phyloP scores from a whole-genome alignment of 2,888 invertebrate species.

The Stenodera caucasica region DNA sequence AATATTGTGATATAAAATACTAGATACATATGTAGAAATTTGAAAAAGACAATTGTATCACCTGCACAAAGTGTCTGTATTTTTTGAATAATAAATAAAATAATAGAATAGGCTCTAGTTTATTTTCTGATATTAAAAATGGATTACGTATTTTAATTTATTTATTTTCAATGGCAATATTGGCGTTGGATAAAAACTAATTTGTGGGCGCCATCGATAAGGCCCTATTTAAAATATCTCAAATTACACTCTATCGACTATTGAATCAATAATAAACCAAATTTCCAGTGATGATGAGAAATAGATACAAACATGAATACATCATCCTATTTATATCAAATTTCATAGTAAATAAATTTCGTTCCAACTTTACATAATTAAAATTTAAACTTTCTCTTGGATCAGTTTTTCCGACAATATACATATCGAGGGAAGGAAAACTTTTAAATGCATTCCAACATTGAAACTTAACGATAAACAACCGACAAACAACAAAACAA shows the following conservation, averaged over 20 bases:
- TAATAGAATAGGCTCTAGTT: too few species aligned
- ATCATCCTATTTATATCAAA: constrained; percentile 15
- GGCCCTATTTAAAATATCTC: neutral
- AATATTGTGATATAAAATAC: constrained; percentile 12
- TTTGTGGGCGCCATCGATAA: neutral
- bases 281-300: neutral
- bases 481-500: neutral
- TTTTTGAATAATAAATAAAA: neutral
- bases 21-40: neutral
- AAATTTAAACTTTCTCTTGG: constrained; percentile 25
- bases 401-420: constrained; percentile 17
- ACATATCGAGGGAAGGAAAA: neutral
- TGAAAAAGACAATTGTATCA: constrained; percentile 18
- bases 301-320: neutral
- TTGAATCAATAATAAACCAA: neutral
- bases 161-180: neutral
- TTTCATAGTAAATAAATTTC: constrained; percentile 27
- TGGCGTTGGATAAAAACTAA: neutral
- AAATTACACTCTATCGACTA: neutral
- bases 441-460: neutral
- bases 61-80: neutral
- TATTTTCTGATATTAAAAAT: too few species aligned
- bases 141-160: too few species aligned
- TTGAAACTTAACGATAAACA: neutral
- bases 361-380: constrained; percentile 26